phyloP scores from a whole-genome alignment of 2,113 vertebrate genomes.

The Rostratula benghalensis region DNA sequence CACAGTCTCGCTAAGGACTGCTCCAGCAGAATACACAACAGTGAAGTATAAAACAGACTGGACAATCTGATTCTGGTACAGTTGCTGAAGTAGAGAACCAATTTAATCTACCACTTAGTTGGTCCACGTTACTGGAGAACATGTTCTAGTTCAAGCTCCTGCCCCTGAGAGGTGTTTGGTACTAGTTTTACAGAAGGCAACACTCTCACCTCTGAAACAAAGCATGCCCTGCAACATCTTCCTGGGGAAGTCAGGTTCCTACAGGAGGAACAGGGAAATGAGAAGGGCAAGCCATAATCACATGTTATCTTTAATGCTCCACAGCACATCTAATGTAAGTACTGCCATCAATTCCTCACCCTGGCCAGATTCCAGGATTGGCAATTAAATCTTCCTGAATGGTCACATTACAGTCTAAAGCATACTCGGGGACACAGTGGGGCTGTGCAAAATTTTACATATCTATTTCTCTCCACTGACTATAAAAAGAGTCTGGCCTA shows the following conservation, averaged over 20 bases:
- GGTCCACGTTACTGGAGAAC: not conserved
- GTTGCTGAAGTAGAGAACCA: not conserved
- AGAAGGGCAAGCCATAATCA: not conserved
- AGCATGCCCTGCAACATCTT: not conserved
- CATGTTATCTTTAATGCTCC: not conserved
- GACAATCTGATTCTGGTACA: not conserved
- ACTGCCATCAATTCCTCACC: not conserved
- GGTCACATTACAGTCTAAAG: not conserved
- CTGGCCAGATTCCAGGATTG: conserved; percentile 12
- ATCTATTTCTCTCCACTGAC: conserved; percentile 31
- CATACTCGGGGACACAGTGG: not conserved
- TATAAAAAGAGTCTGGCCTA: not conserved
- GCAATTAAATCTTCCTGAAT: conserved; percentile 29
- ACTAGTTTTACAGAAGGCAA: not conserved
- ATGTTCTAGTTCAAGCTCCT: not conserved
- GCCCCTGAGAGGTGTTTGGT: not conserved
- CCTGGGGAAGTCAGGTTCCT: not conserved
- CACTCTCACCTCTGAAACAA: not conserved
- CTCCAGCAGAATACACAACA: not conserved
- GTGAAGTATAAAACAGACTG: not conserved
- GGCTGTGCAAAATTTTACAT: not conserved
- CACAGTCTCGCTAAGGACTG: not conserved
- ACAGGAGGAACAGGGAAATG: not conserved
- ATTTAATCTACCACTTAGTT: not conserved
- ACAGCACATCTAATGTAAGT: not conserved